These are phyloP conservation scores for Ectemnius lituratus DNA, from an alignment of 2,888 invertebrate genomes.

Conservation along the genomic window DNA sequence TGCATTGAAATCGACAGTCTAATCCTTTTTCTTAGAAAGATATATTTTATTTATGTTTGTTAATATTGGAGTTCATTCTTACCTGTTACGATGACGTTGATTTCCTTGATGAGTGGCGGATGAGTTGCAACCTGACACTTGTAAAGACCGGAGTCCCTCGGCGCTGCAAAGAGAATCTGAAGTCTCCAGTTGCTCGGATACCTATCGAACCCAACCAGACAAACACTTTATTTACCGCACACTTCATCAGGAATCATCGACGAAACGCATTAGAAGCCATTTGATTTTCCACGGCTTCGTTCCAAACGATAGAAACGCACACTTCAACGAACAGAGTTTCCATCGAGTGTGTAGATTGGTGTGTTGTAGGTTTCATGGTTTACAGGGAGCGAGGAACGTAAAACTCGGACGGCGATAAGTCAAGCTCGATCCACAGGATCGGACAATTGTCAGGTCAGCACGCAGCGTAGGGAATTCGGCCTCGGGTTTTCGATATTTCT, in stretches of 20 bases:
- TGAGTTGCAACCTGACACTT: conserved; percentile 84
- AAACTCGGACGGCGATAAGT: too few species aligned
- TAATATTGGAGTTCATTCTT: too few species aligned
- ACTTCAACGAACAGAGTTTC: background rate
- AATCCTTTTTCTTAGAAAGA: too few species aligned
- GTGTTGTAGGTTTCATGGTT: too few species aligned
- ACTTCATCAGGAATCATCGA: background rate
- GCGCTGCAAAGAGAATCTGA: conserved; percentile 81
- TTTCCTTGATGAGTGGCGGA: conserved; percentile 81
- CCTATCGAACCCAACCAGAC: conserved; percentile 58
- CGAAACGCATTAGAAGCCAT: conserved; percentile 1
- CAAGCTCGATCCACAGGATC: background rate
- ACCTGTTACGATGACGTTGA: conserved; percentile 81
- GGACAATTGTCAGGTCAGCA: background rate
- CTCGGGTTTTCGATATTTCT: too few species aligned
- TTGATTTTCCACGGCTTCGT: conserved; percentile 39
- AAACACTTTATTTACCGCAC: conserved; percentile 39
- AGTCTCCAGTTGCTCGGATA: conserved; percentile 83
- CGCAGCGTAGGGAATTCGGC: too few species aligned
- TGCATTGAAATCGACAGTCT: too few species aligned
- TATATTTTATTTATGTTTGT: too few species aligned
- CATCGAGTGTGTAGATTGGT: too few species aligned
- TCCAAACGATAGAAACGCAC: conserved; percentile 16
- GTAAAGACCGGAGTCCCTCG: conserved; percentile 82
- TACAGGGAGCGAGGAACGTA: too few species aligned